phyloP scores from a whole-genome alignment of 2,113 vertebrate species.

The Malurus alboscapulatus region DNA sequence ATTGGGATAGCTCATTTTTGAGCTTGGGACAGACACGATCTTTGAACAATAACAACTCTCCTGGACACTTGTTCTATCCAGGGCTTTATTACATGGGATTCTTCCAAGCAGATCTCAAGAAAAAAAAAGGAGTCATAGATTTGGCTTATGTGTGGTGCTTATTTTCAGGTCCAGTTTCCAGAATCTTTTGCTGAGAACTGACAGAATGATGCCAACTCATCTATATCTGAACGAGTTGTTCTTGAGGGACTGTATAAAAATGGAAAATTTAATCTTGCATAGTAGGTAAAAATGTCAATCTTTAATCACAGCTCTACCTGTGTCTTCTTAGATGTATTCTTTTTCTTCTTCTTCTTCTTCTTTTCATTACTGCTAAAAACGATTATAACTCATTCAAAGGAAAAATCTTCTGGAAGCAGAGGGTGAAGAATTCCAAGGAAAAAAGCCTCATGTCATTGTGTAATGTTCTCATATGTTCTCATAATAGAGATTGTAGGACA shows the following conservation, averaged over 20 bases:
- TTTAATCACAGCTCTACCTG: constrained; percentile 46
- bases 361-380: background rate
- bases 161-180: background rate
- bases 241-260: constrained; percentile 23
- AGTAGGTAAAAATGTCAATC: constrained; percentile 19
- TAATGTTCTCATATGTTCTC: background rate
- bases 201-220: constrained; percentile 34
- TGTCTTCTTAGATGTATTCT: background rate
- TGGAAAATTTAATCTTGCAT: constrained; percentile 29
- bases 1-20: background rate
- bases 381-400: background rate
- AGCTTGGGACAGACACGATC: background rate
- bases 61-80: background rate
- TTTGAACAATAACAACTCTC: background rate
- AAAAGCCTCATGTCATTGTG: background rate
- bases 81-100: background rate
- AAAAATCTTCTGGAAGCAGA: background rate
- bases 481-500: background rate
- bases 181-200: constrained; percentile 21
- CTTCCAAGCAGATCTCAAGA: background rate
- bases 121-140: background rate
- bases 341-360: too few species aligned
- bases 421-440: background rate
- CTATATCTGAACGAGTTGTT: constrained; percentile 34
- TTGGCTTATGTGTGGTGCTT: background rate